phyloP scores from a whole-genome alignment of 2,888 invertebrate species.

The Pandemis heparana region DNA sequence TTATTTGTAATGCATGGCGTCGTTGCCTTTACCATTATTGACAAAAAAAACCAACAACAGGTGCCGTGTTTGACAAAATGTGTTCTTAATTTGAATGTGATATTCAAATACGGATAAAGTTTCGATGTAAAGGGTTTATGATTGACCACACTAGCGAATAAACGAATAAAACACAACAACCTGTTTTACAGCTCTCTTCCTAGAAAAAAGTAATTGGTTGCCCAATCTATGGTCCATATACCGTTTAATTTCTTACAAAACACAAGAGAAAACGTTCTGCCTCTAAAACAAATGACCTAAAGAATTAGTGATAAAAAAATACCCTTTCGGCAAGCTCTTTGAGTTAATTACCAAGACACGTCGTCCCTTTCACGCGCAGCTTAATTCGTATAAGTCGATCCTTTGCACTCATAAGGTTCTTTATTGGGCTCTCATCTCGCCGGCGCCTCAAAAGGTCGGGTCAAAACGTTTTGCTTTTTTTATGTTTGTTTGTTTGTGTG shows the following conservation, averaged over 20 bases:
- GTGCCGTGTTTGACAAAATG: background rate
- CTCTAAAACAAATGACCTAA: conserved; percentile 73
- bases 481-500: conserved; percentile 72
- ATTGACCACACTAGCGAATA: conserved; percentile 34
- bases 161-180: conserved; percentile 45
- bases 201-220: conserved; percentile 59
- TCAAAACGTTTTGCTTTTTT: conserved; percentile 75
- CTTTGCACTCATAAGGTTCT: conserved; percentile 46
- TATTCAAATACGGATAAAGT: background rate
- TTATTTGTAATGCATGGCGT: background rate
- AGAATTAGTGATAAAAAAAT: conserved; percentile 66
- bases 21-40: background rate
- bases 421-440: conserved; percentile 51
- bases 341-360: conserved; percentile 72
- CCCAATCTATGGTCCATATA: conserved; percentile 46
- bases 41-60: background rate
- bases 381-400: conserved; percentile 47
- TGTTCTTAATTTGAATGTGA: background rate
- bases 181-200: conserved; percentile 52
- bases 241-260: conserved; percentile 66
- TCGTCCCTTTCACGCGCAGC: conserved; percentile 52
- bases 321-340: conserved; percentile 81
- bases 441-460: conserved; percentile 81
- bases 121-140: conserved; percentile 1
- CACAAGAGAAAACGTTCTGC: conserved; percentile 58